Conservation (phyloP, 2,113 vertebrate species). For the Anhinga rufa region DNA sequence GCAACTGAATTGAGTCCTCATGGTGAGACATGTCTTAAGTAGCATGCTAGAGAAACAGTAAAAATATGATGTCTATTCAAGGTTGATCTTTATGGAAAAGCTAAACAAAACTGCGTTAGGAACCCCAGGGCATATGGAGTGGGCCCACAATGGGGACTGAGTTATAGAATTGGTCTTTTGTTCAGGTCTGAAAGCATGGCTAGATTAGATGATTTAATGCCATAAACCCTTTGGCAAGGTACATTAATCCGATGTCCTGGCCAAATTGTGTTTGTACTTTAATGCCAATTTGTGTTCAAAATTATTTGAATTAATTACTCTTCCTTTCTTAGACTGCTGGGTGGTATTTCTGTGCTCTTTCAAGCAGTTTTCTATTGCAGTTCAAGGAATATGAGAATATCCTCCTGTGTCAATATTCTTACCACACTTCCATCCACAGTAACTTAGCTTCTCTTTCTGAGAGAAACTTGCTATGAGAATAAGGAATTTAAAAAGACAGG, state of each 20-base stretch:
- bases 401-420: not conserved
- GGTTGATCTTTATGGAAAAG: not conserved
- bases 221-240: constrained; percentile 37
- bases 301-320: constrained; percentile 34
- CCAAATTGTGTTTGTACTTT: not conserved
- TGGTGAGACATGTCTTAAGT: not conserved
- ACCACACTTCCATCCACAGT: not conserved
- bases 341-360: not conserved
- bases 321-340: not conserved
- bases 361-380: not conserved
- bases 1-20: not conserved
- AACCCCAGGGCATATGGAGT: not conserved
- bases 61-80: not conserved
- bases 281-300: constrained; percentile 26
- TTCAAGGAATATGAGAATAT: not conserved
- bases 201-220: constrained; percentile 31
- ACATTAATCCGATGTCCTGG: not conserved
- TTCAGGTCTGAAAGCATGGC: not conserved
- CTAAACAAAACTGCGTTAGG: not conserved
- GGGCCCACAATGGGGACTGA: not conserved
- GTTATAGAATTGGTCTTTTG: not conserved
- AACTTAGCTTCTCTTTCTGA: not conserved
- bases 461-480: not conserved
- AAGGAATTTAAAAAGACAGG: not conserved
- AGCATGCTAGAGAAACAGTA: not conserved